phyloP scores from a whole-genome alignment of 2,113 vertebrate species.

The Ictalurus punctatus region DNA sequence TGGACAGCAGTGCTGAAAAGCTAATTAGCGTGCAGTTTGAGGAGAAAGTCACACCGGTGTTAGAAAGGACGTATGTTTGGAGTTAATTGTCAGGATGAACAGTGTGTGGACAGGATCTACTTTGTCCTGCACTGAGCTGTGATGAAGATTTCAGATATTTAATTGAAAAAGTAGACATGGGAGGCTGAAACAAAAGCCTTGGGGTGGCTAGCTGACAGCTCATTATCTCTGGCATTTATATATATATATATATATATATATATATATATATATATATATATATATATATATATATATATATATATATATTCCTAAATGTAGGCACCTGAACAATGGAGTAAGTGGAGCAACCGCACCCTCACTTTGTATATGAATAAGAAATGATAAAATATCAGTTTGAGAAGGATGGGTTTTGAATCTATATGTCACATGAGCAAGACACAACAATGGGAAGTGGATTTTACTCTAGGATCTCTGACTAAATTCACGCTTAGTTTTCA shows the following conservation, averaged over 20 bases:
- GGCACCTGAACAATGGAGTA: background rate
- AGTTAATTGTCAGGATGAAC: constrained; percentile 42
- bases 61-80: constrained; percentile 16
- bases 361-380: background rate
- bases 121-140: constrained; percentile 29
- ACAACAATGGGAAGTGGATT: background rate
- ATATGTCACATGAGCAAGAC: background rate
- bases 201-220: constrained; percentile 20
- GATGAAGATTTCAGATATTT: constrained; percentile 16
- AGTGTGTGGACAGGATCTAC: constrained; percentile 15
- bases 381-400: background rate
- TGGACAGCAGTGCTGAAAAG: constrained; percentile 30
- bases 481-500: background rate
- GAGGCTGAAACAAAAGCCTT: constrained; percentile 6
- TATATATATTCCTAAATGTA: background rate
- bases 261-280: no score
- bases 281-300: no score
- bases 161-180: constrained; percentile 3
- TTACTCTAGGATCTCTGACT: background rate
- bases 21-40: constrained; percentile 19
- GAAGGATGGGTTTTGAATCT: background rate
- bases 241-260: background rate
- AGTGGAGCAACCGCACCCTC: background rate
- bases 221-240: background rate
- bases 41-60: background rate